Evolutionary conservation across 1,140 invertebrate genomes (phyloP), one percentile per base, ranked within the genome.

Genomic region (Sogatella furcifera): DNA sequence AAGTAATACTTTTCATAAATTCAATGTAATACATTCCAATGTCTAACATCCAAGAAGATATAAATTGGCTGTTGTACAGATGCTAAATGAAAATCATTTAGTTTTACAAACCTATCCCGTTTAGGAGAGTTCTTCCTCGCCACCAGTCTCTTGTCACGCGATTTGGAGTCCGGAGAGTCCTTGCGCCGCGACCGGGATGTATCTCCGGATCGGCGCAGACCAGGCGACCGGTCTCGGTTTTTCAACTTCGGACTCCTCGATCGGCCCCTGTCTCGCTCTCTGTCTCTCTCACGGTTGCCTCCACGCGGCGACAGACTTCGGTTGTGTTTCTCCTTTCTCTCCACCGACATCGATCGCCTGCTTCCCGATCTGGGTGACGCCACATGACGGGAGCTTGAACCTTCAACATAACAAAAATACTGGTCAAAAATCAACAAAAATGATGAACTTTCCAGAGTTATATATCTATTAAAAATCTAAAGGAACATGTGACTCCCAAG

Each of bases 241-340:
- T 66, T 44, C 44, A 46, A 62, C 64, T 54, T 68, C 54, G 9
- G 53, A 44, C 70, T 52, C 24, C 46, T 66, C 46, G 10, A 52
- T 31, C 34, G 15, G 21, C 70, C 24, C 15, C 46, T 60, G 10
- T 31, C 70, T 64, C 15, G 68, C 65, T 52, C 71, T 57, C n/a
- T 72, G 67, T 57, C 70, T 59, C 14, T 71, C 66, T 17, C 69
- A 57, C 13, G 69, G 65, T 2, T 52, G 38, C 61, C 44, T 43
- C 55, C 41, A 10, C 62, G 61, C 13, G 66, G 64, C 15, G 66
- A 65, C 13, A 59, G 44, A 24, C 64, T 67, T 24, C 62, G 42
- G 14, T 61, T 62, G 28, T 62, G 57, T 41, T 63, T 64, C 31
- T 67, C 66, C 57, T 62, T 65, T 38, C 64, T 52, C 43, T 67